Conservation (phyloP, 2,888 invertebrate genomes). For the Rhagonycha fulva region DNA sequence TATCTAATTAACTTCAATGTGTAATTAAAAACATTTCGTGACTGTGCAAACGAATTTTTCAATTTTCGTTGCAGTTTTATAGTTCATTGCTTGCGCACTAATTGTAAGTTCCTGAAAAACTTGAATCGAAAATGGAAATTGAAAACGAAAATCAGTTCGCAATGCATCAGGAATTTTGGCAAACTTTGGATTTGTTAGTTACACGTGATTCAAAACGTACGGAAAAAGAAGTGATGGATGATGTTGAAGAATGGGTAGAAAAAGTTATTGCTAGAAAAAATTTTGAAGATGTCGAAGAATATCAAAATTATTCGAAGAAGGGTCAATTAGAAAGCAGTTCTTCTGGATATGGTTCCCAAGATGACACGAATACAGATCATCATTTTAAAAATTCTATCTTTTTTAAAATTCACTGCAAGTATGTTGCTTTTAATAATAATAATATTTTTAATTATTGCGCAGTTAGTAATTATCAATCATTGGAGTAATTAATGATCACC, state of each 20-base stretch:
- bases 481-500: too few species aligned
- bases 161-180: constrained; percentile 60
- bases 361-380: constrained; percentile 34
- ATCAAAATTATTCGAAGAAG: constrained; percentile 13
- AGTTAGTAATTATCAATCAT: too few species aligned
- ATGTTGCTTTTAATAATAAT: constrained; percentile 22
- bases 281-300: constrained; percentile 16
- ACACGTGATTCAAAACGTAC: constrained; percentile 59
- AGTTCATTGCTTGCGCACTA: neutral
- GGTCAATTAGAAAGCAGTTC: neutral
- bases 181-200: constrained; percentile 65
- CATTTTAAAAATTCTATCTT: constrained; percentile 39
- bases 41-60: neutral
- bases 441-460: too few species aligned
- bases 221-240: constrained; percentile 52
- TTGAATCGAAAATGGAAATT: constrained; percentile 4
- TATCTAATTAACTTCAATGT: constrained; percentile 17
- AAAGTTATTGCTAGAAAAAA: constrained; percentile 38
- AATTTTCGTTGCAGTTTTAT: neutral
- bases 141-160: neutral
- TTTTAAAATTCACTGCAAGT: constrained; percentile 47
- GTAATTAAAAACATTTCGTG: constrained; percentile 15
- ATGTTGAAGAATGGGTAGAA: constrained; percentile 48
- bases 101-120: neutral
- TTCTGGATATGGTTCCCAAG: constrained; percentile 16